phyloP scores from a whole-genome alignment of 2,797 vertebrate genomes.

The Aphelocoma californica region DNA sequence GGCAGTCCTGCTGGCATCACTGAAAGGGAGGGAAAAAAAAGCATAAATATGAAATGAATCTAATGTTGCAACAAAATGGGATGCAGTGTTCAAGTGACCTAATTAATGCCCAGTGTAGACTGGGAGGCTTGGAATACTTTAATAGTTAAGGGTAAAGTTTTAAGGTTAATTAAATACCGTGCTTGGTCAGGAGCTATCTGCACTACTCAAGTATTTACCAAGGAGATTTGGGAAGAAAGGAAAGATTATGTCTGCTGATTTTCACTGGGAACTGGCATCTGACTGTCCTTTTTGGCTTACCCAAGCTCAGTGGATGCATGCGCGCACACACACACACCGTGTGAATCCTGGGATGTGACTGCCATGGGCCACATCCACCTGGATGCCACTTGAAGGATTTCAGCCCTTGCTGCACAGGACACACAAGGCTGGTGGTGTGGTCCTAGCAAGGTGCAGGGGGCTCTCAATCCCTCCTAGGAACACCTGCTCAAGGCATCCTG shows the following conservation, averaged over 20 bases:
- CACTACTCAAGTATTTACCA: neutral
- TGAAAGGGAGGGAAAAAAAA: conserved; percentile 43
- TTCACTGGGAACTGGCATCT: neutral
- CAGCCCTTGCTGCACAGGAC: neutral
- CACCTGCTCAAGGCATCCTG: neutral
- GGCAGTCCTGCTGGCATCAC: conserved; percentile 25
- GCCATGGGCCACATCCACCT: fast-evolving
- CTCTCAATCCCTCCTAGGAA: neutral
- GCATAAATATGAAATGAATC: conserved; percentile 47
- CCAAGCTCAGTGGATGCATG: neutral
- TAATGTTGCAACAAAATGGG: conserved; percentile 49
- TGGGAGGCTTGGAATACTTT: neutral
- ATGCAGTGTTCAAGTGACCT: conserved; percentile 27
- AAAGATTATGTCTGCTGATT: neutral
- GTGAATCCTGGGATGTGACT: neutral
- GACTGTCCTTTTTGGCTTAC: neutral
- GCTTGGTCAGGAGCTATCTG: neutral
- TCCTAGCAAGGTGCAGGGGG: neutral
- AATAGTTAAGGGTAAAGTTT: neutral
- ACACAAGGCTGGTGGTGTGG: neutral
- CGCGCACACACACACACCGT: fast-evolving
- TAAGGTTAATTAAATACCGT: neutral
- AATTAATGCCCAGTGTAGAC: conserved; percentile 37
- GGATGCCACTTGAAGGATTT: neutral
- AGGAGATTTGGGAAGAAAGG: neutral